Evolutionary conservation across 53 echinoderm and acorn worm genomes (phyloP).

Genomic region (Pentamera pediparva): DNA sequence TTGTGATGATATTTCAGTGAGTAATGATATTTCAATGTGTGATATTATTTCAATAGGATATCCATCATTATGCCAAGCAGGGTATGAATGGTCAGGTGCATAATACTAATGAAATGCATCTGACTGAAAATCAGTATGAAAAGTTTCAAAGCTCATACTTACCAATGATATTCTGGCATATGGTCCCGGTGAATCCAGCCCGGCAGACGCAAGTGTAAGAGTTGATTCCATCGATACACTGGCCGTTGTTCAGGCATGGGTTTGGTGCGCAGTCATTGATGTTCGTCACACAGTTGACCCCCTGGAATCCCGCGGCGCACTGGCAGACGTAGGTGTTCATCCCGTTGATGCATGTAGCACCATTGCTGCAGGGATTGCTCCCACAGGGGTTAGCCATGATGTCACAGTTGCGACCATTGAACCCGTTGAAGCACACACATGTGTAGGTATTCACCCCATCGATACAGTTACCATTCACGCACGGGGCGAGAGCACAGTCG

Average conservation of each 20-base stretch:
- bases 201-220: constrained; percentile 46
- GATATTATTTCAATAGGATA: too few relatives aligned
- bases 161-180: constrained; percentile 61
- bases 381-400: constrained; percentile 15
- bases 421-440: constrained; percentile 26
- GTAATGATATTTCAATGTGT: too few relatives aligned
- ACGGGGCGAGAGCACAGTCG: constrained; percentile 33
- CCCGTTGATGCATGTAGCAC: constrained; percentile 43
- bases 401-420: constrained; percentile 30
- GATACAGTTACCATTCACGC: constrained; percentile 45
- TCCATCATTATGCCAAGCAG: too few relatives aligned
- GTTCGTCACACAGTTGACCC: constrained; percentile 8
- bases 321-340: constrained; percentile 23
- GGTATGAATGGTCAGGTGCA: too few relatives aligned
- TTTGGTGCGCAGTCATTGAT: constrained; percentile 19
- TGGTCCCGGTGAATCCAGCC: constrained; percentile 40
- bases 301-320: constrained; percentile 44
- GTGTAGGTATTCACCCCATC: constrained; percentile 33
- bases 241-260: constrained; percentile 53
- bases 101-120: too few relatives aligned
- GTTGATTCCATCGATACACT: constrained; percentile 39
- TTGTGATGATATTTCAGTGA: too few relatives aligned
- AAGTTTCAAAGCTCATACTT: too few relatives aligned
- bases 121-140: too few relatives aligned
- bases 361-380: constrained; percentile 47